These are phyloP conservation scores for Agapostemon virescens DNA, from an alignment of 2,888 invertebrate genomes.

Conservation along the genomic window DNA sequence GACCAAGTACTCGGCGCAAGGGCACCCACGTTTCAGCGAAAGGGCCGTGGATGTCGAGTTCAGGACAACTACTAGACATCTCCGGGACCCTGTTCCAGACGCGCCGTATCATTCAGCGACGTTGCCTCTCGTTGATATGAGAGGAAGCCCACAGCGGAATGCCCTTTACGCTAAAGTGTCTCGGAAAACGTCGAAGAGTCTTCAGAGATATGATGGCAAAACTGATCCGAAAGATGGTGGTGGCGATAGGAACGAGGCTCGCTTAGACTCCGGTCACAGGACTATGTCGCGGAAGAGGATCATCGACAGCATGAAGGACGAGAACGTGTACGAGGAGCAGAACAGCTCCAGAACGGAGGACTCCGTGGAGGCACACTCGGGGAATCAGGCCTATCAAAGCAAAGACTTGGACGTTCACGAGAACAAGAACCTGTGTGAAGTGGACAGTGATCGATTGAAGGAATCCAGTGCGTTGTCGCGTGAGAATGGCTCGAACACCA, in stretches of 20 bases:
- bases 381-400: slow-evolving; percentile 24
- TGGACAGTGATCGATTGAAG: neutral
- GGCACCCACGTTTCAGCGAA: slow-evolving; percentile 30
- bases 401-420: neutral
- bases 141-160: slow-evolving; percentile 54
- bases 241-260: slow-evolving; percentile 51
- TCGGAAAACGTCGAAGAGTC: slow-evolving; percentile 54
- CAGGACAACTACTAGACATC: slow-evolving; percentile 35
- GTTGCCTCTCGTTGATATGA: slow-evolving; percentile 59
- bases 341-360: slow-evolving; percentile 27
- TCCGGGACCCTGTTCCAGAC: slow-evolving; percentile 66
- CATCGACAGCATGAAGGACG: slow-evolving; percentile 71
- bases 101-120: slow-evolving; percentile 60
- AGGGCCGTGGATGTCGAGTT: slow-evolving; percentile 60
- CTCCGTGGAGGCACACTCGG: slow-evolving; percentile 36
- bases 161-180: slow-evolving; percentile 64
- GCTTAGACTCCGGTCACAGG: slow-evolving; percentile 51
- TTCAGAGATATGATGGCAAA: slow-evolving; percentile 52
- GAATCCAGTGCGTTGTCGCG: slow-evolving; percentile 1
- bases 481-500: slow-evolving; percentile 8
- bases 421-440: neutral
- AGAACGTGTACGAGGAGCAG: slow-evolving; percentile 19
- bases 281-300: slow-evolving; percentile 76
- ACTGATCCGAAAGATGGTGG: slow-evolving; percentile 46
- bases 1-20: slow-evolving; percentile 53